These are phyloP conservation scores for Carollia perspicillata DNA, from an alignment of 2,113 vertebrate species.

Conservation along the genomic window DNA sequence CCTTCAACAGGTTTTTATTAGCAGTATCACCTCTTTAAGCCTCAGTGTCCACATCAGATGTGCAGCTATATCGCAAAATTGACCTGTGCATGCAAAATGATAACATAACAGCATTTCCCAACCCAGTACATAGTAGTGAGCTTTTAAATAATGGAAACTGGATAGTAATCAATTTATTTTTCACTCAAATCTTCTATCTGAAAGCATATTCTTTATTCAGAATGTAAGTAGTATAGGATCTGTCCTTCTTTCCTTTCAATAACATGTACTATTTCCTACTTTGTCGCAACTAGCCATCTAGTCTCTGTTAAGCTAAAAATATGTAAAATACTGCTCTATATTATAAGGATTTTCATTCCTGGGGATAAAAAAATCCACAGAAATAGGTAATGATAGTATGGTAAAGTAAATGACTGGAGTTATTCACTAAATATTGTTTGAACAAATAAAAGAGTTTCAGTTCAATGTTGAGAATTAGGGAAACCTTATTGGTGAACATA, in stretches of 20 bases:
- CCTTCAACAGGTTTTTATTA: background rate
- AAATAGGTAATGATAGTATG: background rate
- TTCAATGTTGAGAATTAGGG: background rate
- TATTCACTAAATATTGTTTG: background rate
- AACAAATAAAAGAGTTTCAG: background rate
- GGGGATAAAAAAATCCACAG: background rate
- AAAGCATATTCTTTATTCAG: background rate
- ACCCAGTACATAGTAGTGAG: rapidly evolving
- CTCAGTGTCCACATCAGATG: background rate
- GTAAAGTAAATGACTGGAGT: background rate
- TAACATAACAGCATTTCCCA: background rate
- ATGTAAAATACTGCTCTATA: background rate
- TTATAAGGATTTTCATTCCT: background rate
- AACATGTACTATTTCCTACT: background rate
- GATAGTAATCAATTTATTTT: background rate
- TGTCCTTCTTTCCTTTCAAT: background rate
- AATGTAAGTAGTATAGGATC: background rate
- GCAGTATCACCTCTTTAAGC: background rate
- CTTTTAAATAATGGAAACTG: background rate
- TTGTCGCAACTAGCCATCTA: background rate
- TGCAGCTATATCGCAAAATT: background rate
- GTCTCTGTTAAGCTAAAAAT: background rate
- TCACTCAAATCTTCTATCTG: background rate
- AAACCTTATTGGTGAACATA: background rate
- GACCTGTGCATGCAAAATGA: background rate